phyloP scores from a whole-genome alignment of 2,113 vertebrate species.

The Alaudala cheleensis region DNA sequence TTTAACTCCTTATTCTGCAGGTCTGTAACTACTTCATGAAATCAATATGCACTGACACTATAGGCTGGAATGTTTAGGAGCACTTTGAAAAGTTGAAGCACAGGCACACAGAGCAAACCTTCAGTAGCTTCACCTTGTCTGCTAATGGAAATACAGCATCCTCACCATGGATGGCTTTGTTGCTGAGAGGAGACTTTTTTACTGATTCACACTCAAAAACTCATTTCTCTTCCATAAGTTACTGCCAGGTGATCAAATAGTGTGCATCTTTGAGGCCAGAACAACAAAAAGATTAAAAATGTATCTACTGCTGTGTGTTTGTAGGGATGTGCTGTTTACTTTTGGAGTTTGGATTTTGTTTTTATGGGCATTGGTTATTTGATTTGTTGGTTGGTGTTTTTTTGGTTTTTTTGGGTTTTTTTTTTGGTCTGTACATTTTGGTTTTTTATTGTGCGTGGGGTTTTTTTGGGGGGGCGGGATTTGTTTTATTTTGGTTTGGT shows the following conservation, averaged over 20 bases:
- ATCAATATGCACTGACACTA: not conserved
- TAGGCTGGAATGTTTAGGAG: not conserved
- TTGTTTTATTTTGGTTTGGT: not conserved
- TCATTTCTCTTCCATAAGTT: not conserved
- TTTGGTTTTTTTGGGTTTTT: no score
- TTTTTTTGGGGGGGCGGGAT: not conserved
- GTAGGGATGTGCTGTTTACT: not conserved
- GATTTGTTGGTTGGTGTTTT: no score
- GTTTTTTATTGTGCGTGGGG: rapidly evolving
- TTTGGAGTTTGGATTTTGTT: not conserved
- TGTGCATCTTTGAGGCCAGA: not conserved
- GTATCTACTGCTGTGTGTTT: not conserved
- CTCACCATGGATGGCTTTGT: not conserved
- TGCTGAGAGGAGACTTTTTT: not conserved
- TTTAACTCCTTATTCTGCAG: not conserved
- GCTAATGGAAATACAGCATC: not conserved
- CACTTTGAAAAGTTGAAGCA: not conserved
- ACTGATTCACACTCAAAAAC: not conserved
- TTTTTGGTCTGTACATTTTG: not conserved
- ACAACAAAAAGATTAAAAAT: not conserved
- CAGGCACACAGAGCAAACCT: not conserved
- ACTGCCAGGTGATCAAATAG: not conserved
- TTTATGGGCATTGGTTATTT: not conserved
- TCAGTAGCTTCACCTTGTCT: not conserved
- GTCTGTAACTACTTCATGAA: not conserved